phyloP scores from a whole-genome alignment of 2,888 invertebrate genomes.

The Yponomeuta plumbellus region DNA sequence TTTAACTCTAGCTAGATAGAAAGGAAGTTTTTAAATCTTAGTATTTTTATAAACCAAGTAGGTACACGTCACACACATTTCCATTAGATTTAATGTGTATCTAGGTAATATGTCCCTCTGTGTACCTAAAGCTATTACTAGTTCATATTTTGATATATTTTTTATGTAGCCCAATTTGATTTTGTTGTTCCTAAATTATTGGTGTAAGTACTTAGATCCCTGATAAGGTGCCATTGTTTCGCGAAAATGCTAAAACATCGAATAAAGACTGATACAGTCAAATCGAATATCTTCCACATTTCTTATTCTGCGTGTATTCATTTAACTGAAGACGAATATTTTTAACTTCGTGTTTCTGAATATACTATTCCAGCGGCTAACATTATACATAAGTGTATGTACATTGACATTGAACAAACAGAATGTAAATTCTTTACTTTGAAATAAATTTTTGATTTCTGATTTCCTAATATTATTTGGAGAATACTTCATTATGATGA shows the following conservation, averaged over 20 bases:
- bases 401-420: too few relatives aligned
- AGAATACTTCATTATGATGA: too few relatives aligned
- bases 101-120: background rate
- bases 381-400: too few relatives aligned
- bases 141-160: constrained; percentile 54
- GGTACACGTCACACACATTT: constrained; percentile 2
- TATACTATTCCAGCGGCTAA: too few relatives aligned
- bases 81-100: background rate
- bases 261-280: constrained; percentile 63
- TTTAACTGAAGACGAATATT: too few relatives aligned
- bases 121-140: constrained; percentile 36
- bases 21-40: background rate
- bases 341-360: too few relatives aligned
- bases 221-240: constrained; percentile 59
- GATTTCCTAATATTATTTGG: too few relatives aligned
- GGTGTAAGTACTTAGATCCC: constrained; percentile 51
- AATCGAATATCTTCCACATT: constrained; percentile 12
- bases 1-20: background rate
- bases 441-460: too few relatives aligned
- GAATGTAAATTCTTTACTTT: too few relatives aligned
- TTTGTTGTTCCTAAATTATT: constrained; percentile 50
- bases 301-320: background rate
- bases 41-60: background rate
- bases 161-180: constrained; percentile 30
- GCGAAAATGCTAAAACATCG: constrained; percentile 50